These are phyloP conservation scores for Epirrita christyi DNA, from an alignment of 2,888 invertebrate genomes.

Conservation along the genomic window DNA sequence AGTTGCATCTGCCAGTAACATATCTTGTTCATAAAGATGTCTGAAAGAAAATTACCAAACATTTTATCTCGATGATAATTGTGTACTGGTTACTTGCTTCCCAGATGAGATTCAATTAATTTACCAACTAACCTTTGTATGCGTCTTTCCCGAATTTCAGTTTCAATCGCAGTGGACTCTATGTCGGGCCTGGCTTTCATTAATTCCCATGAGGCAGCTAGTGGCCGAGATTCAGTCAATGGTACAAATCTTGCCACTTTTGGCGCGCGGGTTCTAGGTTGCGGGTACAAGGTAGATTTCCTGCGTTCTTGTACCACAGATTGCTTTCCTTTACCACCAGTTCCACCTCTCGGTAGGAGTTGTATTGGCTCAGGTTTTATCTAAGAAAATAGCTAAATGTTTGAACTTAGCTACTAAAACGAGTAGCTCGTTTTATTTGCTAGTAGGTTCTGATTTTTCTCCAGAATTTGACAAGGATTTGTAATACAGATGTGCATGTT, in stretches of 20 bases:
- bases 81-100: not conserved
- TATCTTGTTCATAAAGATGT: conserved; percentile 87
- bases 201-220: conserved; percentile 71
- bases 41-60: conserved; percentile 48
- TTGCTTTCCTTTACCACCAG: conserved; percentile 44
- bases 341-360: conserved; percentile 37
- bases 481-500: no score
- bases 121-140: conserved; percentile 66
- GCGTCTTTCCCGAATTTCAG: conserved; percentile 82
- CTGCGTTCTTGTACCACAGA: conserved; percentile 48
- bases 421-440: no score
- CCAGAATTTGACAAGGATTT: no score
- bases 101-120: not conserved
- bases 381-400: conserved; percentile 40
- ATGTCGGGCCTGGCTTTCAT: conserved; percentile 65
- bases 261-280: conserved; percentile 53
- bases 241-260: conserved; percentile 62
- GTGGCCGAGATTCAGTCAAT: conserved; percentile 66
- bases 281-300: conserved; percentile 51
- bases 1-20: conserved; percentile 85
- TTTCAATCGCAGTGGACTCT: conserved; percentile 79
- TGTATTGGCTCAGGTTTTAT: conserved; percentile 57
- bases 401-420: no score
- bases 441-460: no score
- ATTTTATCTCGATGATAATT: no score